Percentiles rank a stretch among this genome's conserved stretches.
These are phyloP conservation scores for Didymodactylos carnosus DNA, from an alignment of 2,888 invertebrate genomes.

Conservation along the genomic window DNA sequence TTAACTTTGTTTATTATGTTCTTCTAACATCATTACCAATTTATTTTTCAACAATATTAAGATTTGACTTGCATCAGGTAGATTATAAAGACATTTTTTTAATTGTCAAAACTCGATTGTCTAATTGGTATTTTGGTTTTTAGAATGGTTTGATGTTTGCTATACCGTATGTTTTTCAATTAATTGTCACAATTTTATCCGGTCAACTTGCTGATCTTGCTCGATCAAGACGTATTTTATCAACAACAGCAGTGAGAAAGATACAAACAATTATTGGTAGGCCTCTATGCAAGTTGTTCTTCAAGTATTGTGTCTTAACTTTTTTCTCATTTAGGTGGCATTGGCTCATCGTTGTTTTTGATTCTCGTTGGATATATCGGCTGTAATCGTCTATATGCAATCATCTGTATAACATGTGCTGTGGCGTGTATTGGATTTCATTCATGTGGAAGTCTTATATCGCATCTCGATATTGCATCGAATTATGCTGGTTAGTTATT, in stretches of 20 bases:
- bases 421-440: constrained; percentile 20
- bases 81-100: background rate
- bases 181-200: background rate
- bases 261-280: constrained; percentile 1
- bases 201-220: constrained; percentile 4
- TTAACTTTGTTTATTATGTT: constrained; percentile 5
- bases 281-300: too few relatives aligned
- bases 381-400: constrained; percentile 18
- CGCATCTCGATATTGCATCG: constrained; percentile 27
- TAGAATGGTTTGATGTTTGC: constrained; percentile 11
- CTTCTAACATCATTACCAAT: constrained; percentile 6
- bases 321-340: background rate
- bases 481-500: constrained; percentile 21
- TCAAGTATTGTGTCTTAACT: too few relatives aligned
- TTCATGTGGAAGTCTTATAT: constrained; percentile 22
- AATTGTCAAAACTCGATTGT: too few relatives aligned
- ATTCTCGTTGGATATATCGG: background rate
- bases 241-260: background rate
- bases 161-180: constrained; percentile 2
- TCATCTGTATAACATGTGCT: constrained; percentile 19
- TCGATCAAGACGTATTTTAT: background rate
- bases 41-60: constrained; percentile 1
- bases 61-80: constrained; percentile 1
- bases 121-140: background rate
- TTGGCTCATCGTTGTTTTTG: constrained; percentile 1